These are phyloP conservation scores for Drosophila mercatorum DNA, from an alignment of 2,888 invertebrate species.

Conservation along the genomic window DNA sequence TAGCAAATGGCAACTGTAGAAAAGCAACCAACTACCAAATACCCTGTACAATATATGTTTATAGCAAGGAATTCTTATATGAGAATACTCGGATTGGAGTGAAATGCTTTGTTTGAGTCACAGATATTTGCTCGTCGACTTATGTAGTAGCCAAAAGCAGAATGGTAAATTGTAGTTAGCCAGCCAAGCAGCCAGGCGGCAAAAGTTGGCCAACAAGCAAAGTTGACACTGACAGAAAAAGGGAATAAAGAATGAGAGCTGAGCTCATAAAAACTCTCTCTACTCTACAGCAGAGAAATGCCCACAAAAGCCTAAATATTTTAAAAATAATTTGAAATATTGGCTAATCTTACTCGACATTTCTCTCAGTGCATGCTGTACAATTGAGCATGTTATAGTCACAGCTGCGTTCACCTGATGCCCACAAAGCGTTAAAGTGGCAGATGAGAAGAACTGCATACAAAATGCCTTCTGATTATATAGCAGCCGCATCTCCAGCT, in stretches of 20 bases:
- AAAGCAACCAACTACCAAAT: conserved; percentile 1
- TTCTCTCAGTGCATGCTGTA: conserved; percentile 20
- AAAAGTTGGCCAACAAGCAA: conserved; percentile 19
- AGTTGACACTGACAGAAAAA: conserved; percentile 21
- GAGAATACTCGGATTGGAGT: not conserved
- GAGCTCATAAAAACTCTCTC: no score
- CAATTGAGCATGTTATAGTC: conserved; percentile 13
- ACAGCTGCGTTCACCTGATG: conserved; percentile 27
- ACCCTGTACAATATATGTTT: conserved; percentile 2
- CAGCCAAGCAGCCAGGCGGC: conserved; percentile 9
- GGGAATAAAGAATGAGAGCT: no score
- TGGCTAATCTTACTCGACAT: not conserved
- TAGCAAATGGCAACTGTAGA: not conserved
- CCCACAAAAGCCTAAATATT: not conserved
- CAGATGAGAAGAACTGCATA: conserved; percentile 50
- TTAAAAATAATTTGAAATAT: not conserved
- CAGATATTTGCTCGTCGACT: conserved; percentile 37
- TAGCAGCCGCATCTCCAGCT: conserved; percentile 9
- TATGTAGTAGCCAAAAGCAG: conserved; percentile 33
- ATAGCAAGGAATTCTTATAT: not conserved
- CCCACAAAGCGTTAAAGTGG: conserved; percentile 41
- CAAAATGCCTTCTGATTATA: conserved; percentile 45
- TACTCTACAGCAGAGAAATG: not conserved
- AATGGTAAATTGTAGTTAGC: conserved; percentile 40
- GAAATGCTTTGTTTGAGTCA: conserved; percentile 40